Percentiles rank a stretch among this genome's conserved stretches.
Evolutionary conservation across 2,113 vertebrate species (phyloP).

Genomic region (Chroicocephalus ridibundus): DNA sequence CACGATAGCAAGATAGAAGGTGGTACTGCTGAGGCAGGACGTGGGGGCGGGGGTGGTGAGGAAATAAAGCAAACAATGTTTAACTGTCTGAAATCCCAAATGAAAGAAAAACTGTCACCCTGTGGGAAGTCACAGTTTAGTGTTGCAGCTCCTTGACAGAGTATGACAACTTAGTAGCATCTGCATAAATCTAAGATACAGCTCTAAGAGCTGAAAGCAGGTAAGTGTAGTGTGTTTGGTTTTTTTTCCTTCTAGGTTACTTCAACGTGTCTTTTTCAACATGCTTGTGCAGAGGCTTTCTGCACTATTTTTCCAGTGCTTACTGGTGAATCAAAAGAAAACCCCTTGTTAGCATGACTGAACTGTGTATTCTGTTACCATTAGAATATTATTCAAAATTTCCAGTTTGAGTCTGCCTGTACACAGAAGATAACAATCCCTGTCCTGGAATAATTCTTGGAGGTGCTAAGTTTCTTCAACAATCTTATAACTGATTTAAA

Average conservation of each 20-base stretch:
- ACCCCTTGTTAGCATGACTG: background rate
- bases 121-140: background rate
- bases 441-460: background rate
- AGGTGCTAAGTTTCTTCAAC: background rate
- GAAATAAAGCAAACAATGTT: background rate
- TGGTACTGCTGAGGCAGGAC: background rate
- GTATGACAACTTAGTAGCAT: background rate
- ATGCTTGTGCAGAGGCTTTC: background rate
- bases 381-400: background rate
- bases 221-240: background rate
- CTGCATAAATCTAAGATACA: background rate
- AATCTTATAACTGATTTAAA: background rate
- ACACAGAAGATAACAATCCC: background rate
- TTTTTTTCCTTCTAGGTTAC: background rate
- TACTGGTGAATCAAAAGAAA: background rate
- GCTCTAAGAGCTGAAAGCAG: background rate
- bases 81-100: conserved; percentile 5
- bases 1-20: background rate
- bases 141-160: background rate
- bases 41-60: background rate
- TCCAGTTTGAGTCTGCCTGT: background rate
- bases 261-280: background rate
- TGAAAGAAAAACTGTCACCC: background rate
- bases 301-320: background rate
- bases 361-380: background rate